Percentiles rank a stretch among this genome's conserved stretches.
phyloP scores from a whole-genome alignment of 2,797 vertebrate species.

The Molossus molossus region DNA sequence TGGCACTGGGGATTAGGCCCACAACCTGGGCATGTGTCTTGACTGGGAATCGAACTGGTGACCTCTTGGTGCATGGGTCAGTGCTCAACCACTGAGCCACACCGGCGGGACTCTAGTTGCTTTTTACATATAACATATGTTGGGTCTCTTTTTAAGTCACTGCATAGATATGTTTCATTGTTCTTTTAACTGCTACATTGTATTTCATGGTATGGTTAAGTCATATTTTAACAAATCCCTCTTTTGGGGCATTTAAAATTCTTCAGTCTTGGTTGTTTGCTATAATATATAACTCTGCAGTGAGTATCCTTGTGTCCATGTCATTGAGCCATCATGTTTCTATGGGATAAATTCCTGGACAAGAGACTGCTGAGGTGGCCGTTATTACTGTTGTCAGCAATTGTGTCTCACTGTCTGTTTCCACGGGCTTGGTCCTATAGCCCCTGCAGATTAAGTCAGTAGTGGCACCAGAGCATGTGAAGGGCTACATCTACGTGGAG shows the following conservation, averaged over 20 bases:
- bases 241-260: background rate
- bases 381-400: background rate
- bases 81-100: too few species aligned
- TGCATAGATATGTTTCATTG: background rate
- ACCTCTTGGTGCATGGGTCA: too few species aligned
- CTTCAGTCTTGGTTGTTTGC: background rate
- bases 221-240: background rate
- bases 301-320: background rate
- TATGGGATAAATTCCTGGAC: background rate
- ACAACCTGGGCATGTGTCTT: too few species aligned
- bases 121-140: background rate
- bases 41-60: too few species aligned
- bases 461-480: slow-evolving; percentile 97
- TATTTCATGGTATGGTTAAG: background rate
- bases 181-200: background rate
- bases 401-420: background rate
- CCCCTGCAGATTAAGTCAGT: slow-evolving; percentile 98
- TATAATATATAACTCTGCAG: background rate
- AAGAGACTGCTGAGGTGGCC: background rate
- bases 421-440: slow-evolving; percentile 84
- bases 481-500: slow-evolving; percentile 98
- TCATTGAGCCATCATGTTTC: background rate
- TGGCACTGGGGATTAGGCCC: too few species aligned
- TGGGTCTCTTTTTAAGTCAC: background rate
- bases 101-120: background rate